These are phyloP conservation scores for Decapterus maruadsi DNA, from an alignment of 2,797 vertebrate species.

Conservation along the genomic window DNA sequence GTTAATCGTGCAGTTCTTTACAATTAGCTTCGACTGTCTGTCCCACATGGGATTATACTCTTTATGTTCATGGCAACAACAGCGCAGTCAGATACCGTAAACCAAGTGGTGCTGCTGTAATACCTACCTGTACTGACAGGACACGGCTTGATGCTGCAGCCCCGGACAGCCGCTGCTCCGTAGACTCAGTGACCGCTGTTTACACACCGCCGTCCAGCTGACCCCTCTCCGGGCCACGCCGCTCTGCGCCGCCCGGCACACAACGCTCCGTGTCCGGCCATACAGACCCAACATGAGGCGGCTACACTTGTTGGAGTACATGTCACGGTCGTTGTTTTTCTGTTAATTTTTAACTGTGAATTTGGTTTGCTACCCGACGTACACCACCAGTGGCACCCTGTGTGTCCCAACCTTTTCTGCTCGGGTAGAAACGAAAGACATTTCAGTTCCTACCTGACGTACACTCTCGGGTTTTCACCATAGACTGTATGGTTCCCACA, in stretches of 20 bases:
- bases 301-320: slow-evolving; percentile 62
- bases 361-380: too few species aligned
- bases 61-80: too few species aligned
- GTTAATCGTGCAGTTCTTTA: too few species aligned
- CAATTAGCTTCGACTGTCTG: too few species aligned
- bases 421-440: slow-evolving; percentile 55
- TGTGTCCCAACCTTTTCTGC: neutral
- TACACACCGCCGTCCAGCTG: slow-evolving; percentile 65
- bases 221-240: slow-evolving; percentile 20
- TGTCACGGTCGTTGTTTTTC: slow-evolving; percentile 21
- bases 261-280: neutral
- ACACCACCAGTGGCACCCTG: slow-evolving; percentile 37
- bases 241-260: neutral
- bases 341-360: fast-evolving
- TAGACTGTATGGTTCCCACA: too few species aligned
- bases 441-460: slow-evolving; percentile 64
- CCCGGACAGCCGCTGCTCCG: slow-evolving; percentile 32
- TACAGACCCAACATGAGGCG: slow-evolving; percentile 48
- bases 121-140: slow-evolving; percentile 51
- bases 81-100: too few species aligned
- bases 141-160: neutral
- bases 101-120: neutral
- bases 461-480: neutral
- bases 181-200: slow-evolving; percentile 57
- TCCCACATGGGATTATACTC: too few species aligned